These are phyloP conservation scores for Drosophila parvula DNA, from an alignment of 1,140 invertebrate species.

Conservation along the genomic window DNA sequence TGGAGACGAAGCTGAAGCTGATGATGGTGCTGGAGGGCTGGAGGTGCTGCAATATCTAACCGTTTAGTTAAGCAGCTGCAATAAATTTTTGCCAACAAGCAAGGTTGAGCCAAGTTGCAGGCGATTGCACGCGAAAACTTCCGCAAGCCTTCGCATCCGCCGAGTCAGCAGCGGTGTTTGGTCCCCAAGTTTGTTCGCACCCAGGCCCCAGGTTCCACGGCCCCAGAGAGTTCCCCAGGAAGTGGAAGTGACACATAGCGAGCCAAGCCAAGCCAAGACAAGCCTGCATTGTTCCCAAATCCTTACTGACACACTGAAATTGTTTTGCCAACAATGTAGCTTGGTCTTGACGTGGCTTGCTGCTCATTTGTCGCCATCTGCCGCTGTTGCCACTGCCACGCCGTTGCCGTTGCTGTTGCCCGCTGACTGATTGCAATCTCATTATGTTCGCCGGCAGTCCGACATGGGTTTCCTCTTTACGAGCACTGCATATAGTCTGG, in stretches of 20 bases:
- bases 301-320: slow-evolving; percentile 75
- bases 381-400: slow-evolving; percentile 8
- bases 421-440: slow-evolving; percentile 72
- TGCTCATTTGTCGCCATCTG: slow-evolving; percentile 72
- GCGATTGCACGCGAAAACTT: slow-evolving; percentile 58
- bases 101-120: slow-evolving; percentile 4
- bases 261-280: slow-evolving; percentile 11
- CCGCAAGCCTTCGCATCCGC: slow-evolving; percentile 56
- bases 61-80: slow-evolving; percentile 70
- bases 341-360: slow-evolving; percentile 54
- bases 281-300: slow-evolving; percentile 61
- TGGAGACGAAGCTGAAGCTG: background rate
- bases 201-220: slow-evolving; percentile 32
- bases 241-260: slow-evolving; percentile 66
- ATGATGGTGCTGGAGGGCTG: slow-evolving; percentile 1
- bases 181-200: slow-evolving; percentile 13
- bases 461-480: slow-evolving; percentile 45
- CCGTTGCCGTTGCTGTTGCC: slow-evolving; percentile 14
- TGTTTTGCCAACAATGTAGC: slow-evolving; percentile 51
- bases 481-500: slow-evolving; percentile 1
- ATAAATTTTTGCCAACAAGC: slow-evolving; percentile 58
- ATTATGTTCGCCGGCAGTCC: slow-evolving; percentile 53
- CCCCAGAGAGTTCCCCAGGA: slow-evolving; percentile 35
- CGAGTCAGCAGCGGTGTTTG: background rate
- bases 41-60: slow-evolving; percentile 44